A percentile compares a stretch with the other conserved stretches of the same genome.
phyloP scores from a whole-genome alignment of 2,797 vertebrate species.

The Phoxinus dragarum region DNA sequence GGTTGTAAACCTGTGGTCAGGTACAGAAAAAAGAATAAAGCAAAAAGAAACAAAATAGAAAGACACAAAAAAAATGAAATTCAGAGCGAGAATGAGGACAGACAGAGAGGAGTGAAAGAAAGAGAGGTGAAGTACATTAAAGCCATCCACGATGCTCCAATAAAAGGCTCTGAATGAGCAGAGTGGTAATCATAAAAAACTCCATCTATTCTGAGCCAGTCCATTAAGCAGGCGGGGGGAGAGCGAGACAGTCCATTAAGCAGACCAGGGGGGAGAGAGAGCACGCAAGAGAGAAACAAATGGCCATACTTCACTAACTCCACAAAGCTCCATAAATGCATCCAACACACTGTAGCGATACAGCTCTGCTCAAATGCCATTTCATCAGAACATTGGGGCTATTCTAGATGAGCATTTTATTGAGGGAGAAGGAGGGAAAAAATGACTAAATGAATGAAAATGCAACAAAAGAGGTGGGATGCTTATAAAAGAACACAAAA shows the following conservation, averaged over 20 bases:
- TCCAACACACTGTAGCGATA: slow-evolving; percentile 39
- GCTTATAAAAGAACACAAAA: slow-evolving; percentile 32
- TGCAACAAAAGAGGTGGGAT: slow-evolving; percentile 37
- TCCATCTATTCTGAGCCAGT: slow-evolving; percentile 64
- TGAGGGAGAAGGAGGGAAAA: slow-evolving; percentile 14
- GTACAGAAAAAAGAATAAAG: neutral
- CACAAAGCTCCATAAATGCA: slow-evolving; percentile 49
- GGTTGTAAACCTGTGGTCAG: neutral
- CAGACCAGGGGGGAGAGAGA: slow-evolving; percentile 41
- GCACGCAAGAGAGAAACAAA: slow-evolving; percentile 53
- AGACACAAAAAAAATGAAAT: slow-evolving; percentile 39
- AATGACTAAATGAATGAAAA: slow-evolving; percentile 42
- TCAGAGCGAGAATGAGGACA: slow-evolving; percentile 51
- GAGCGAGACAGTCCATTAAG: slow-evolving; percentile 49
- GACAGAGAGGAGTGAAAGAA: slow-evolving; percentile 2
- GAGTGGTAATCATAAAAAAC: slow-evolving; percentile 57
- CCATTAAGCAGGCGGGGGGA: slow-evolving; percentile 64
- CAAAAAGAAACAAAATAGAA: neutral
- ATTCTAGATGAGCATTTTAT: slow-evolving; percentile 41
- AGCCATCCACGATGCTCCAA: slow-evolving; percentile 48
- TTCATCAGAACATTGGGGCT: slow-evolving; percentile 20
- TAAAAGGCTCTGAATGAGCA: slow-evolving; percentile 60
- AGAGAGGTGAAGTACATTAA: slow-evolving; percentile 57
- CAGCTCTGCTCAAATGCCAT: slow-evolving; percentile 41
- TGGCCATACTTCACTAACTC: slow-evolving; percentile 53